These are phyloP conservation scores for Phytoseiulus persimilis DNA, from an alignment of 2,888 invertebrate genomes.

Conservation along the genomic window DNA sequence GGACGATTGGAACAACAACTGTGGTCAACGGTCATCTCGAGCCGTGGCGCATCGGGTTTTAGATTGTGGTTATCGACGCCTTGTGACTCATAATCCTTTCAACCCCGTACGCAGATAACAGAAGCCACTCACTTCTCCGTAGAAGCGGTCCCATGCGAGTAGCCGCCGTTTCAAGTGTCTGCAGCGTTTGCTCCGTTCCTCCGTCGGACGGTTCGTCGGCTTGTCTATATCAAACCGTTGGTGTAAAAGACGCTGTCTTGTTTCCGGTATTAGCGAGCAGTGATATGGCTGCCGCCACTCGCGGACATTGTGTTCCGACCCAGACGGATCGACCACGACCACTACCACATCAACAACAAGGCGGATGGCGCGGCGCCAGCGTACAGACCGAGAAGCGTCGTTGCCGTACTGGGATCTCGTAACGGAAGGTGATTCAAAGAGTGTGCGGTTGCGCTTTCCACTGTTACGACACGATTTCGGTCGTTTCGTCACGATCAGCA, in stretches of 20 bases:
- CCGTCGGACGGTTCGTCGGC: background rate
- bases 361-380: background rate
- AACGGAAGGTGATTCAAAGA: background rate
- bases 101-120: background rate
- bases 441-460: background rate
- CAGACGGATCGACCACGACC: background rate
- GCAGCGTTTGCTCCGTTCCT: background rate
- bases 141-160: background rate
- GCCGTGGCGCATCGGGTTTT: background rate
- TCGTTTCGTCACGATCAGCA: too few relatives aligned
- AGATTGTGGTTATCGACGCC: background rate
- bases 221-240: background rate
- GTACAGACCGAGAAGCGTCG: background rate
- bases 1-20: background rate
- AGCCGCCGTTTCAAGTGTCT: background rate
- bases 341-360: background rate
- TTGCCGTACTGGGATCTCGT: background rate
- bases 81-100: background rate
- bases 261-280: background rate
- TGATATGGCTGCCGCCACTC: background rate
- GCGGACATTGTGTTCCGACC: background rate
- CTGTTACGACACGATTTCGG: background rate
- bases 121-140: background rate
- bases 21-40: background rate
- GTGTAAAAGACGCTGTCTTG: background rate